Evolutionary conservation across 2,888 invertebrate species (phyloP).

Genomic region (Trichopoda pennipes): DNA sequence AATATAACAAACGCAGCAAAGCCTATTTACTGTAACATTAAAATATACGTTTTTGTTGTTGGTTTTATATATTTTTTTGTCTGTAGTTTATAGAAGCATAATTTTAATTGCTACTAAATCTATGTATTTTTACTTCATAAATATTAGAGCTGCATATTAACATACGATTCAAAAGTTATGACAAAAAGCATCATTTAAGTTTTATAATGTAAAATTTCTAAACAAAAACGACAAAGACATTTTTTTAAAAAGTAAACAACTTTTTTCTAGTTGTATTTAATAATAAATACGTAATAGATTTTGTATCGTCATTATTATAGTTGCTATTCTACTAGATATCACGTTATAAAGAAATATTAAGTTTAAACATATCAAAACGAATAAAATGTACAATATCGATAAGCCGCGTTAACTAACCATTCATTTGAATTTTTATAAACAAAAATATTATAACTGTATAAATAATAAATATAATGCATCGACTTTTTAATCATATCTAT

Average conservation of each 20-base stretch:
- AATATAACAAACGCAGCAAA: slow-evolving; percentile 34
- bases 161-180: neutral
- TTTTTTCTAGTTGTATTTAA: slow-evolving; percentile 4
- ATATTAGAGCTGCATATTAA: slow-evolving; percentile 1
- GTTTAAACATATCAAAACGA: no score
- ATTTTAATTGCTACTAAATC: neutral
- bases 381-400: no score
- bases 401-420: no score
- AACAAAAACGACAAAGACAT: neutral
- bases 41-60: slow-evolving; percentile 5
- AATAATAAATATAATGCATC: no score
- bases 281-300: slow-evolving; percentile 1
- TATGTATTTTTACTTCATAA: neutral
- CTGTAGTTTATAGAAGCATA: neutral
- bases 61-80: slow-evolving; percentile 1
- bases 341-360: neutral
- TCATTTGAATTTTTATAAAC: no score
- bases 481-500: no score
- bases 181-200: neutral
- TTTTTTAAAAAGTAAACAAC: neutral
- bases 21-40: slow-evolving; percentile 8
- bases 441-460: no score
- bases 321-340: slow-evolving; percentile 6
- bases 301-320: slow-evolving; percentile 51
- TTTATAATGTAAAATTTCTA: slow-evolving; percentile 5